A percentile compares a stretch with the other conserved stretches of the same genome.
Evolutionary conservation across 2,113 vertebrate genomes (phyloP).

Genomic region (Neolamprologus sp.): DNA sequence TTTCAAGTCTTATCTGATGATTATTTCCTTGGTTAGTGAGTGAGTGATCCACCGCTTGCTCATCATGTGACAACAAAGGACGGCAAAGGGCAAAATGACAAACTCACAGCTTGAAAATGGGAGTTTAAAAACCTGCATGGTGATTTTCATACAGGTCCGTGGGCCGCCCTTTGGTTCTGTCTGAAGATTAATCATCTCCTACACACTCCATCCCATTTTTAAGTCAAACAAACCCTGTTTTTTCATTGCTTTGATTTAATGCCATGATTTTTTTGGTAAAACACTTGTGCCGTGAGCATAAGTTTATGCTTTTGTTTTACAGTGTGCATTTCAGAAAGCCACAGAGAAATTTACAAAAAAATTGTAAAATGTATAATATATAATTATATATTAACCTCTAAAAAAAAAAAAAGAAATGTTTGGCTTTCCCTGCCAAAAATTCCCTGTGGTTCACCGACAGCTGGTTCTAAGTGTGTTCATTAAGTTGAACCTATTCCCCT

Average conservation of each 20-base stretch:
- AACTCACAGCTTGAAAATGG: not conserved
- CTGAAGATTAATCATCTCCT: not conserved
- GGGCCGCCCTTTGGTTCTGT: not conserved
- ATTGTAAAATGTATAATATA: not conserved
- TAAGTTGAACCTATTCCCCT: not conserved
- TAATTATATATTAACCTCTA: not conserved
- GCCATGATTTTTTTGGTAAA: not conserved
- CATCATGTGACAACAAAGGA: not conserved
- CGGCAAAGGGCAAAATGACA: not conserved
- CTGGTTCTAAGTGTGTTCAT: not conserved
- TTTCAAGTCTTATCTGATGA: not conserved
- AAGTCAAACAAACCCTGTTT: not conserved
- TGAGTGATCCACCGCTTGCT: not conserved
- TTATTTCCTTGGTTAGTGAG: not conserved
- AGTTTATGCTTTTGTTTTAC: not conserved
- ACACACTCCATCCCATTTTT: accelerated
- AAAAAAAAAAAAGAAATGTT: not conserved
- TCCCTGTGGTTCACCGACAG: not conserved
- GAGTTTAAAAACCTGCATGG: accelerated
- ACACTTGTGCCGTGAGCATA: accelerated
- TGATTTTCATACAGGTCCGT: not conserved
- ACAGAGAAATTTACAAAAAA: not conserved
- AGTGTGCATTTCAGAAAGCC: not conserved
- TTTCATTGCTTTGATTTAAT: not conserved
- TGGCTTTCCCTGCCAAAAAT: not conserved